These are phyloP conservation scores for Antennarius striatus DNA, from an alignment of 2,113 vertebrate species.

Conservation along the genomic window DNA sequence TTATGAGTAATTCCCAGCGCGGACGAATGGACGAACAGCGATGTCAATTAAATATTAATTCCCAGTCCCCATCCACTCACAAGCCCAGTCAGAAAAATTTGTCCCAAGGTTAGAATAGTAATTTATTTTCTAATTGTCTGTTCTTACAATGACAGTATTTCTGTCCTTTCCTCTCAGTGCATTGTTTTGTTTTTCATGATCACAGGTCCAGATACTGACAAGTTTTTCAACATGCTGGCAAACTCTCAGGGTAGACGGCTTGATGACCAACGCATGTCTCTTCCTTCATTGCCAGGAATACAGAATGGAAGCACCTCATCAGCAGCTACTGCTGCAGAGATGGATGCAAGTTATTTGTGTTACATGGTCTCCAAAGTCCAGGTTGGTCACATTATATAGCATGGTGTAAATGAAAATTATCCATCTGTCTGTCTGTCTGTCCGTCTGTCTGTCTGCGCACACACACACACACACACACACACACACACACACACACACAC, in stretches of 20 bases:
- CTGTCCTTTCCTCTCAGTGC: neutral
- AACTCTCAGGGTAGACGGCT: constrained; percentile 81
- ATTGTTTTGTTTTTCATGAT: constrained; percentile 1
- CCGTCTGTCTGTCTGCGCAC: too few species aligned
- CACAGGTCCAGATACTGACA: constrained; percentile 77
- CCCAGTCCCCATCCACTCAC: constrained; percentile 39
- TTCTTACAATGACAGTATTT: neutral
- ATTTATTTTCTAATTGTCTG: neutral
- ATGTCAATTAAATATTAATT: constrained; percentile 74
- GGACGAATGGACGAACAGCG: constrained; percentile 85
- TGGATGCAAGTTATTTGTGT: constrained; percentile 63
- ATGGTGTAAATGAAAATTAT: neutral
- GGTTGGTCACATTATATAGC: constrained; percentile 37
- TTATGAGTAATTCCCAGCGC: constrained; percentile 79
- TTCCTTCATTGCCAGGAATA: constrained; percentile 80
- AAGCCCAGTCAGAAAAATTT: constrained; percentile 30
- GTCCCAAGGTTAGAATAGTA: constrained; percentile 52
- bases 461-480: too few species aligned
- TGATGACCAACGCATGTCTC: constrained; percentile 83
- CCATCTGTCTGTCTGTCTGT: too few species aligned
- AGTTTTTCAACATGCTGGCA: constrained; percentile 81
- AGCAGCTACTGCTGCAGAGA: constrained; percentile 47
- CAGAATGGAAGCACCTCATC: constrained; percentile 72
- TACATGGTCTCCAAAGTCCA: constrained; percentile 74
- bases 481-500: too few species aligned